Conservation (phyloP, 1,140 invertebrate genomes). For the Drosophila mojavensis region DNA sequence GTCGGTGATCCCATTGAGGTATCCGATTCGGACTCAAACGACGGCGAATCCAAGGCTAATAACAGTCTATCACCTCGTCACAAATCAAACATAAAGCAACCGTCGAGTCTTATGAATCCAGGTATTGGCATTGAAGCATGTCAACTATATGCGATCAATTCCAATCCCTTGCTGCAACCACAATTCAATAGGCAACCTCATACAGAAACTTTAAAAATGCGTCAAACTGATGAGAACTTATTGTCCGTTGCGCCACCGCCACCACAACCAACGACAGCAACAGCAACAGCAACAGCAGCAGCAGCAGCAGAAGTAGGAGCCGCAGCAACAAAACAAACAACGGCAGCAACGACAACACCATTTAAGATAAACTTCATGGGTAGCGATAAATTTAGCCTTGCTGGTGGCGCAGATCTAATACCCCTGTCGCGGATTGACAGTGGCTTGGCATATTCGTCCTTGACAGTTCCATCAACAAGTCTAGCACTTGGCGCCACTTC, state of each 20-base stretch:
- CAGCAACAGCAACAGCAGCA: too few species aligned
- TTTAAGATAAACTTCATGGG: conserved; percentile 62
- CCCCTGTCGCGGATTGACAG: conserved; percentile 60
- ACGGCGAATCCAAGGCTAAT: conserved; percentile 27
- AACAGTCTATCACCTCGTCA: background rate
- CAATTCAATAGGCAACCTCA: conserved; percentile 17
- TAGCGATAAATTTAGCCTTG: conserved; percentile 70
- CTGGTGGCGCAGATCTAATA: conserved; percentile 77
- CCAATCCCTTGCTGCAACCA: background rate
- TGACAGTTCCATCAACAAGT: conserved; percentile 51
- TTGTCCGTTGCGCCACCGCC: background rate
- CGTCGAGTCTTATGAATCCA: conserved; percentile 4
- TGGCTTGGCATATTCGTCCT: conserved; percentile 52
- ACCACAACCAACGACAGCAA: background rate
- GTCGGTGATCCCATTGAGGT: conserved; percentile 76
- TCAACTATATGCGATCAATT: background rate
- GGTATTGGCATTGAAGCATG: background rate
- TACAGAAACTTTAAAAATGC: conserved; percentile 10
- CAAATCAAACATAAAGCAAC: conserved; percentile 27
- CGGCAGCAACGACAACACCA: background rate
- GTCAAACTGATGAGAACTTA: background rate
- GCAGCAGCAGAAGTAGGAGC: too few species aligned
- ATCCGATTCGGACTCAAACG: conserved; percentile 68
- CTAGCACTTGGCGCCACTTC: conserved; percentile 54
- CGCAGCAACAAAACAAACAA: too few species aligned